phyloP scores from a whole-genome alignment of 2,113 vertebrate genomes.

The Ceyx cyanopectus region DNA sequence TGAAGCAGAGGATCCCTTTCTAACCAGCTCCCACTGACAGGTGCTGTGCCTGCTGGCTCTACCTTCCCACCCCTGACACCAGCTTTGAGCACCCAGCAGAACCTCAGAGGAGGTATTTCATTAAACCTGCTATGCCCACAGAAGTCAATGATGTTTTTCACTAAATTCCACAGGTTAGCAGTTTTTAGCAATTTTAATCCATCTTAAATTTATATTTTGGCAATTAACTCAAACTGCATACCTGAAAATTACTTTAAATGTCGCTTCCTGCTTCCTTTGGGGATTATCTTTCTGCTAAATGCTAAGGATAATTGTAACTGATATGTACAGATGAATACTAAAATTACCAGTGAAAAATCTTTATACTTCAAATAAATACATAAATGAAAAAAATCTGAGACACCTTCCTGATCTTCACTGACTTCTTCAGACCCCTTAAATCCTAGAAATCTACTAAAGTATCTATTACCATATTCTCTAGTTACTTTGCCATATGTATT shows the following conservation, averaged over 20 bases:
- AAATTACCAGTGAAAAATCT: neutral
- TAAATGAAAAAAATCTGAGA: neutral
- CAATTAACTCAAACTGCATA: slow-evolving; percentile 31
- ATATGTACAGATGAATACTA: neutral
- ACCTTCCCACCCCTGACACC: neutral
- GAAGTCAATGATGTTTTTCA: neutral
- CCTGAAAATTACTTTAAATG: slow-evolving; percentile 28
- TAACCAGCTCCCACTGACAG: neutral
- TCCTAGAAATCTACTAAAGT: neutral
- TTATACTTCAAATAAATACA: neutral
- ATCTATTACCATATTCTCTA: neutral
- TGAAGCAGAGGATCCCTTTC: neutral
- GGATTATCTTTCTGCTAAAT: slow-evolving; percentile 14
- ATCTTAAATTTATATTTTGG: slow-evolving; percentile 19
- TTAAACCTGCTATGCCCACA: neutral
- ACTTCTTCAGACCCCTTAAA: neutral
- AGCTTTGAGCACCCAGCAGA: neutral
- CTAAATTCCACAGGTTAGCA: neutral
- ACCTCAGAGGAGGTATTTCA: neutral
- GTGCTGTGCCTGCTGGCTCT: neutral
- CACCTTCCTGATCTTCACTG: neutral
- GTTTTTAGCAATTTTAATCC: slow-evolving; percentile 7
- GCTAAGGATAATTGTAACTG: slow-evolving; percentile 25
- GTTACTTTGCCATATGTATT: neutral
- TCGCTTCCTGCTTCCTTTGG: neutral